Evolutionary conservation across 2,888 invertebrate genomes (phyloP), one percentile per base, ranked within the genome.

Genomic region (Heliconius sara): DNA sequence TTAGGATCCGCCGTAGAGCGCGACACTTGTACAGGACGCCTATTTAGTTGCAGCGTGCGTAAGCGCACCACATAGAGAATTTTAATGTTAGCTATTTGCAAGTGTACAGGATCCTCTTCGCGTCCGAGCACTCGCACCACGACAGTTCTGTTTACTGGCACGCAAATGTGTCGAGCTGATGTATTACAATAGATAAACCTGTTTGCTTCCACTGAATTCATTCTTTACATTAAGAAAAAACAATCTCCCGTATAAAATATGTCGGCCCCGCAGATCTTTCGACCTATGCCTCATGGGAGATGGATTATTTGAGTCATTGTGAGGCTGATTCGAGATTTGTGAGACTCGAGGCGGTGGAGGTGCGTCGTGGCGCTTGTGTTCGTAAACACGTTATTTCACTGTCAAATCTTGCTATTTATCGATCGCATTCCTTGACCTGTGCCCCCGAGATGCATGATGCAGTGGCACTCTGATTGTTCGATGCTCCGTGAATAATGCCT

Each of bases 351-450:
- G 86, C 86, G 88, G 87, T 87, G 86, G 87, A 84, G 86, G 85
- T 85, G 83, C 84, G 85, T 84, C 83, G 83, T 86, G 84, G 83
- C 84, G 85, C 83, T 85, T 85, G 85, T 86, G 84, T 87, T 86
- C 86, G 87, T 86, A 86, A 87, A 87, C 88, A 87, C 88, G 89
- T 88, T 93, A 91, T 92, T 91, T 93, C 91, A 92, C 92, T 93
- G 93, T 93, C 92, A 92, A 91, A 93, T 91, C 88, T 90, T 85
- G 87, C 88, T 88, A 90, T 91, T 89, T 91, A 92, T 91, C 90
- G 89, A 89, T 86, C 88, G 88, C 91, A 91, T 91, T 90, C 88
- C 88, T 86, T 89, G 92, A 91, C 91, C 92, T 89, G 77, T 89
- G 92, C 87, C 89, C 89, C 85, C 82, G 85, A 80, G 88, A 89